Conservation (phyloP, 1,140 invertebrate genomes). For the Stenopsyche tienmushanensis region DNA sequence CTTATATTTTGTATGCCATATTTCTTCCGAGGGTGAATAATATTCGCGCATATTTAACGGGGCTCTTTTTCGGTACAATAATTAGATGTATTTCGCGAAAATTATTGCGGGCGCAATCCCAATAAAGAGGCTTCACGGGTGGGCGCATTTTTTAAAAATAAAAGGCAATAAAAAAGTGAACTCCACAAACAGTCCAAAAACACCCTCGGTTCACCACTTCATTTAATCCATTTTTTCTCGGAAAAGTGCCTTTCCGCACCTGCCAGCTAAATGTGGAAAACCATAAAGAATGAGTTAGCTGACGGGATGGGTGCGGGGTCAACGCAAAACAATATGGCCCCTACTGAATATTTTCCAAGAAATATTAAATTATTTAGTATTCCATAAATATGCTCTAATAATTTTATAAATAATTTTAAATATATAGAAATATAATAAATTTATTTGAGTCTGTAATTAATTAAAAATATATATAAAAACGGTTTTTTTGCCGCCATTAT, state of each 20-base stretch:
- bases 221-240: slow-evolving; percentile 28
- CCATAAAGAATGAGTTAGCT: slow-evolving; percentile 23
- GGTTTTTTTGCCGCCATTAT: not conserved
- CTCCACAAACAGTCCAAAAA: slow-evolving; percentile 6
- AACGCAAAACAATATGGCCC: not conserved
- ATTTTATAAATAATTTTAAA: not conserved
- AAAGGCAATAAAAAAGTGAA: slow-evolving; percentile 3
- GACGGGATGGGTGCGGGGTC: slow-evolving; percentile 2
- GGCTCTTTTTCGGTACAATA: no score
- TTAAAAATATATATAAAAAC: no score
- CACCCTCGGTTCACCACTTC: slow-evolving; percentile 28
- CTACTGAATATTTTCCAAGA: slow-evolving; percentile 6
- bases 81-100: not conserved
- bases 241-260: slow-evolving; percentile 33
- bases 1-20: no score
- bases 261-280: slow-evolving; percentile 30
- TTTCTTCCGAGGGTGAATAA: no score
- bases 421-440: not conserved
- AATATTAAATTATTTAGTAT: not conserved
- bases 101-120: not conserved
- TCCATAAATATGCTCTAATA: not conserved
- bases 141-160: not conserved
- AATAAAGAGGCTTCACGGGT: not conserved
- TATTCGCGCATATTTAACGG: no score
- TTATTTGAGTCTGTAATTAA: not conserved